Evolutionary conservation across 2,113 vertebrate genomes (phyloP).

Genomic region (human): DNA sequence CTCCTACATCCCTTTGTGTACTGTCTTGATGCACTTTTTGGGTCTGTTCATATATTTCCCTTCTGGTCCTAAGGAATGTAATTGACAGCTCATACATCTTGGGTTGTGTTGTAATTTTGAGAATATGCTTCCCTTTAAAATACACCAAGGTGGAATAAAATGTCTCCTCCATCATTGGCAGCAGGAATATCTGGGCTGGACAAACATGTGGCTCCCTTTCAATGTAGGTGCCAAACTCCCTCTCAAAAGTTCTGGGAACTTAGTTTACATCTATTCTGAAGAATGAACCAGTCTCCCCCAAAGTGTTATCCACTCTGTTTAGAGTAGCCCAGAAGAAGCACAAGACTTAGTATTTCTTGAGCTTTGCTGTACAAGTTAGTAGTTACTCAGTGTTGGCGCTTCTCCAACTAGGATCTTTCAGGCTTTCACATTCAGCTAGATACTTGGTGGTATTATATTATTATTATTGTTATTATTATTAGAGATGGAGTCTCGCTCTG

Average conservation of each 20-base stretch:
- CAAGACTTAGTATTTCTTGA: background rate
- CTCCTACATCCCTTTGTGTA: background rate
- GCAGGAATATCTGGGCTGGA: background rate
- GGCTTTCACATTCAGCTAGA: background rate
- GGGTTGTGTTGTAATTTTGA: slow-evolving; percentile 1
- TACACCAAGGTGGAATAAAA: background rate
- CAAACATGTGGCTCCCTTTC: background rate
- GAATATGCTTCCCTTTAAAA: slow-evolving; percentile 26
- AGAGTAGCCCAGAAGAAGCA: background rate
- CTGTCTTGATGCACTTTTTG: slow-evolving; percentile 36
- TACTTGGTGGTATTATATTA: no score
- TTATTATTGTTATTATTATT: no score
- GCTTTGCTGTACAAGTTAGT: background rate
- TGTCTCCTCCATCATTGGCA: background rate
- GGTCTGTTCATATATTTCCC: slow-evolving; percentile 40
- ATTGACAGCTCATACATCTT: background rate
- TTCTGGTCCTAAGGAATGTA: slow-evolving; percentile 38
- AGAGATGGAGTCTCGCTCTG: no score
- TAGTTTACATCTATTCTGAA: background rate
- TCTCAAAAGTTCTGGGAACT: background rate
- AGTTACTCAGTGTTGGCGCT: background rate
- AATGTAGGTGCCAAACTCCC: background rate
- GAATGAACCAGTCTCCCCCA: background rate
- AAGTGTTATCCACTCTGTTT: background rate
- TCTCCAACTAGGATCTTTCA: background rate